These are phyloP conservation scores for Liparis tanakae DNA, from an alignment of 2,797 vertebrate genomes.

Conservation along the genomic window DNA sequence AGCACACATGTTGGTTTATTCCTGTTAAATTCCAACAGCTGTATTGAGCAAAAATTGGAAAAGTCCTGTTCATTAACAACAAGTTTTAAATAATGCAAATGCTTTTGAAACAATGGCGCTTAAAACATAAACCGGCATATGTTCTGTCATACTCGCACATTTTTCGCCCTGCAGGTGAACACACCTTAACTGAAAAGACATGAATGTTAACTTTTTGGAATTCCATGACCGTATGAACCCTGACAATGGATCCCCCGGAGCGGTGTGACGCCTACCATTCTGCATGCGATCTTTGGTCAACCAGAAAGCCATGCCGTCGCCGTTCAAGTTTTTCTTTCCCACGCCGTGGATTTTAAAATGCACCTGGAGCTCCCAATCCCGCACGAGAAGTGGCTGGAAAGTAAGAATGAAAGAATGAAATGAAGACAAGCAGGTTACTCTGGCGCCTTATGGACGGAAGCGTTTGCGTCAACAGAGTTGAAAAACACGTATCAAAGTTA, in stretches of 20 bases:
- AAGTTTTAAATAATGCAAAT: no score
- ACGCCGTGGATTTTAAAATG: slow-evolving; percentile 93
- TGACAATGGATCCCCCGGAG: no score
- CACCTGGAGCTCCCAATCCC: slow-evolving; percentile 94
- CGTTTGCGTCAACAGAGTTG: neutral
- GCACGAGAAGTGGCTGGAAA: slow-evolving; percentile 87
- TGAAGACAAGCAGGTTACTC: slow-evolving; percentile 23
- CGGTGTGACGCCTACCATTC: slow-evolving; percentile 77
- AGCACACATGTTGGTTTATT: neutral
- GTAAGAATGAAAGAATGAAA: slow-evolving; percentile 5
- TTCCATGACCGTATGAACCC: no score
- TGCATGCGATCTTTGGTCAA: slow-evolving; percentile 95
- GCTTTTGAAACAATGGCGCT: no score
- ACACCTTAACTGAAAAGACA: no score
- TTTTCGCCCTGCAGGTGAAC: no score
- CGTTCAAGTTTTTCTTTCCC: slow-evolving; percentile 94
- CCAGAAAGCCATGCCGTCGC: slow-evolving; percentile 93
- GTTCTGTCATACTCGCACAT: no score
- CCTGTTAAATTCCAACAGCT: neutral
- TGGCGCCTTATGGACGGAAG: neutral
- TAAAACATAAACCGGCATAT: no score
- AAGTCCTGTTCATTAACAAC: no score
- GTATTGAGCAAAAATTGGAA: no score
- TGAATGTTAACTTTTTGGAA: no score
- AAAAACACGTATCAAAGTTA: neutral